Conservation (phyloP, 2,113 vertebrate species). For the Pachyramphus minor region DNA sequence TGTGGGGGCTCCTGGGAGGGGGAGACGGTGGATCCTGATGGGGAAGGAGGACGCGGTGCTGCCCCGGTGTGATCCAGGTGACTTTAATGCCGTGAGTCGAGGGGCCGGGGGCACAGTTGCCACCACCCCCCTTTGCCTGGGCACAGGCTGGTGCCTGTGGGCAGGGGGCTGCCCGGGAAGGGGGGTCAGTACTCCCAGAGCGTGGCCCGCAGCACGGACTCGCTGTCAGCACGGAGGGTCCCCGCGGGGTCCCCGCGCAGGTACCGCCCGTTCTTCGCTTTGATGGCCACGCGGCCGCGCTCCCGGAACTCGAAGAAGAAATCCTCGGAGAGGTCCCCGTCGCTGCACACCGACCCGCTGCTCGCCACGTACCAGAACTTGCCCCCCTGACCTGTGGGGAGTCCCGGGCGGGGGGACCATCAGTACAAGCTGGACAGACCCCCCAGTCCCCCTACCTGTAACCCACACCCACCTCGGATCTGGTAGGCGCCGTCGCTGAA, state of each 20-base stretch:
- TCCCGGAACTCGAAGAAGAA: conserved; percentile 93
- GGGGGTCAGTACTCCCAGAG: conserved; percentile 90
- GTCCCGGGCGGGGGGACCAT: accelerated
- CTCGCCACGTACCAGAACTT: conserved; percentile 90
- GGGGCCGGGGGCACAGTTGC: accelerated
- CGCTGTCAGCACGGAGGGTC: conserved; percentile 83
- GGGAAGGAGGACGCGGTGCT: accelerated
- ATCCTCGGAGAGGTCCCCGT: conserved; percentile 88
- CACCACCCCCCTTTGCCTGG: neutral
- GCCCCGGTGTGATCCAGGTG: neutral
- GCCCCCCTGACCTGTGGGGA: conserved; percentile 77
- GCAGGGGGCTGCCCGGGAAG: neutral
- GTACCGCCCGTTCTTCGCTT: conserved; percentile 86
- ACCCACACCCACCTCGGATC: conserved; percentile 79
- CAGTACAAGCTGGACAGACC: accelerated
- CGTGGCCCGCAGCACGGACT: conserved; percentile 71
- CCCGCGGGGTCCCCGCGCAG: conserved; percentile 90
- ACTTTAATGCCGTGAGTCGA: neutral
- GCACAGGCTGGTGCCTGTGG: neutral
- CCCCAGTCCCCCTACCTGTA: accelerated
- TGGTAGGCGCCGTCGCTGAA: conserved; percentile 93
- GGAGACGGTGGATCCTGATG: accelerated
- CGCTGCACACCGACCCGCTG: conserved; percentile 85
- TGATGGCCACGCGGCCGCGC: conserved; percentile 86
- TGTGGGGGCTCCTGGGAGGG: neutral